Evolutionary conservation across 2,888 invertebrate species (phyloP), one percentile per base, ranked within the genome.

Genomic region (Nebria salina): DNA sequence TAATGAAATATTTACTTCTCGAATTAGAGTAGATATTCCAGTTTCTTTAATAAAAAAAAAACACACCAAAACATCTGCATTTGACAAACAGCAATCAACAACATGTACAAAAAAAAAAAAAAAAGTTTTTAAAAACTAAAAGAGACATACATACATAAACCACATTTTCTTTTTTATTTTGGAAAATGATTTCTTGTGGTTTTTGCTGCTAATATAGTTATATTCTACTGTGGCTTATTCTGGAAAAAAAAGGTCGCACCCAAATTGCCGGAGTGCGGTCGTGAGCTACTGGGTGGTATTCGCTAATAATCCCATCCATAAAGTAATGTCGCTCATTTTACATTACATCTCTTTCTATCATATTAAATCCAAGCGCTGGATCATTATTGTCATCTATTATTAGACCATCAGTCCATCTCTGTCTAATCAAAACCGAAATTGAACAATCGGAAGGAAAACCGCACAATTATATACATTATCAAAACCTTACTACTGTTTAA

Each of bases 201-300:
- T 54, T 54, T 54, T 54, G 54, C 54, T 13, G 3, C 54, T 54
- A 54, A 54, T 54, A 54, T 54, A 54, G 54, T 54, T 54, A 54
- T 54, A 54, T 54, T 54, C 54, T 8, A 7, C 7, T 8, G 54
- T 54, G 54, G 54, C 54, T 54, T 13, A 54, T 34, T 4, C 34
- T 4, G 5, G 34, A 34, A 34, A 34, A 11, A 54, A 54, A 54
- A 54, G 13, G 13, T 2, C 54, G 54, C 54, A 7, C 54, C 54
- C 8, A 54, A 54, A 54, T 54, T 54, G 54, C 8, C 11, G 25
- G 11, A 34, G 70, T 70, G 25, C 25, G 43, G 85, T 86, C 87
- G 87, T 87, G 86, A 85, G 87, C 87, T 87, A 87, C 87, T 87
- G 87, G 87, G 87, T 87, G 87, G 87, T 76, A 86, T 86, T 77